Percentiles rank a stretch among this genome's conserved stretches.
These are phyloP conservation scores for Thera obeliscata DNA, from an alignment of 2,888 invertebrate species.

Conservation along the genomic window DNA sequence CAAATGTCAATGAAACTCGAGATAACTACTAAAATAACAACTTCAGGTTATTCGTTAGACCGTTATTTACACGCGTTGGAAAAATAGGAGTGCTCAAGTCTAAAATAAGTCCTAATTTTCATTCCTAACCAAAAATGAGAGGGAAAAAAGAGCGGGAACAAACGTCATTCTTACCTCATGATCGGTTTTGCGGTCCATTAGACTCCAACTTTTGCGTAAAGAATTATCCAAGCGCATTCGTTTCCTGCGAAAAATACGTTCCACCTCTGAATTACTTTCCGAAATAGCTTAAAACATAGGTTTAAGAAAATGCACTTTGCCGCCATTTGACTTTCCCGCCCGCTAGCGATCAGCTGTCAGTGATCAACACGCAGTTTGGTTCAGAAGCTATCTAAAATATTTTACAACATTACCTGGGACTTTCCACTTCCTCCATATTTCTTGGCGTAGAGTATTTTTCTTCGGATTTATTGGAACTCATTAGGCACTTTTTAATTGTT, in stretches of 20 bases:
- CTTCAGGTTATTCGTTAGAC: not conserved
- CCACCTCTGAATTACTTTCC: constrained; percentile 18
- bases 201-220: constrained; percentile 74
- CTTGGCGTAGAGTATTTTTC: constrained; percentile 56
- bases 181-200: constrained; percentile 75
- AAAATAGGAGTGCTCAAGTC: not conserved
- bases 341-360: constrained; percentile 81
- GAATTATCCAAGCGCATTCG: constrained; percentile 62
- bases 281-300: constrained; percentile 4
- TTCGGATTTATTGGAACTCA: constrained; percentile 60
- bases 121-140: constrained; percentile 56
- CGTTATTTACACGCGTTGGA: not conserved
- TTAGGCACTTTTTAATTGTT: constrained; percentile 45
- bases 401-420: constrained; percentile 61
- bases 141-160: constrained; percentile 65
- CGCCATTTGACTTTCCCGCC: constrained; percentile 80
- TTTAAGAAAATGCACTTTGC: constrained; percentile 51
- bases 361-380: constrained; percentile 46
- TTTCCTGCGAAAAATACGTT: constrained; percentile 64
- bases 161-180: constrained; percentile 65
- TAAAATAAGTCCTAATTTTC: constrained; percentile 15
- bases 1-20: not conserved
- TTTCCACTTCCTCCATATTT: constrained; percentile 58
- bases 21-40: not conserved
- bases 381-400: constrained; percentile 38